Percentiles rank a stretch among this genome's conserved stretches.
Conservation (phyloP, 2,888 invertebrate species). For the Cephus sareptanus region DNA sequence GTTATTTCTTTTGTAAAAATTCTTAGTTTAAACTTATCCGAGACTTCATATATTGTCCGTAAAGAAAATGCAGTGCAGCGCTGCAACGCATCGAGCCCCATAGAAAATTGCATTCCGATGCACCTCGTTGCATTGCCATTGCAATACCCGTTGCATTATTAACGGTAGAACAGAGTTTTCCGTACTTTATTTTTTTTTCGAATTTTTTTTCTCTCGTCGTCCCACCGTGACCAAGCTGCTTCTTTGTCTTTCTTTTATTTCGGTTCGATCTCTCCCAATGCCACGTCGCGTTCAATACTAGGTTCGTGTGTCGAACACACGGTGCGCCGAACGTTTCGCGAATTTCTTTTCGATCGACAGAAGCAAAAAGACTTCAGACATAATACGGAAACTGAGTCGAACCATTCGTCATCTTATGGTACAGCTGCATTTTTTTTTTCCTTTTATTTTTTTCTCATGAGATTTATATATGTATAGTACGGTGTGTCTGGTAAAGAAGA, state of each 20-base stretch:
- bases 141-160: background rate
- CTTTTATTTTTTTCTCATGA: background rate
- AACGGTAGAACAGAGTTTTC: background rate
- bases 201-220: too few species aligned
- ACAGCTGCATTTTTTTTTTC: background rate
- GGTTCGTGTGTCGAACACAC: background rate
- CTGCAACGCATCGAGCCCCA: background rate
- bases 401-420: background rate
- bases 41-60: background rate
- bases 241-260: background rate
- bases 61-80: background rate
- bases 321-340: background rate
- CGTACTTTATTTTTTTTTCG: background rate
- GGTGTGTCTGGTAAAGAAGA: background rate
- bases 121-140: background rate
- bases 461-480: background rate
- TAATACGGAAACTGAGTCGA: background rate
- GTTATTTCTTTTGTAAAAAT: background rate
- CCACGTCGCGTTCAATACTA: background rate
- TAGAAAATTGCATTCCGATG: background rate
- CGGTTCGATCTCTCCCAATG: background rate
- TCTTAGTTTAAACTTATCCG: background rate
- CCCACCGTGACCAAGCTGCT: background rate
- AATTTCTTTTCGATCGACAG: background rate
- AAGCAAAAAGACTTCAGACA: background rate